Conservation (phyloP, 2,888 invertebrate genomes). For the Pherbina coryleti region DNA sequence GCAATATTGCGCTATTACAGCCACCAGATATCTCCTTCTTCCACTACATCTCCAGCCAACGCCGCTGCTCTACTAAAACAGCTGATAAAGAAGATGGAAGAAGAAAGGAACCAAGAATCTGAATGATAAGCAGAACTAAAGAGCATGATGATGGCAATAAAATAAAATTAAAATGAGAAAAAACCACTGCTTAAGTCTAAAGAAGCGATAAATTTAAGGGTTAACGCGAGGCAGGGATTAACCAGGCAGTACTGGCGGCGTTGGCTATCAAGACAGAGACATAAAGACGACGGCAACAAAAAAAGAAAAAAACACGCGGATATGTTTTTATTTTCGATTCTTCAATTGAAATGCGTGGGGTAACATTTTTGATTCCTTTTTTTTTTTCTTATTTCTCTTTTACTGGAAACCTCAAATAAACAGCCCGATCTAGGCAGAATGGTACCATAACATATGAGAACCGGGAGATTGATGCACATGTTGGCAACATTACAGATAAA, state of each 20-base stretch:
- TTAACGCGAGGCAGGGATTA: slow-evolving; percentile 4
- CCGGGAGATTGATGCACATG: too few species aligned
- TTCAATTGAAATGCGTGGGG: slow-evolving; percentile 9
- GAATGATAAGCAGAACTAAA: background rate
- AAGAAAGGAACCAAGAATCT: background rate
- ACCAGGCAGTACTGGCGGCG: background rate
- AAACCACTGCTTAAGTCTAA: background rate
- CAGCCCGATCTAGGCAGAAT: background rate
- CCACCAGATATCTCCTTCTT: background rate
- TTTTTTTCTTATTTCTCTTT: background rate
- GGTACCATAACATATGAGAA: background rate
- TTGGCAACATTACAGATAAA: background rate
- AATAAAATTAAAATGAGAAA: background rate
- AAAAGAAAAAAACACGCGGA: background rate
- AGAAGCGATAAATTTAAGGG: slow-evolving; percentile 13
- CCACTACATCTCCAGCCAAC: background rate
- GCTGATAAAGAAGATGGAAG: background rate
- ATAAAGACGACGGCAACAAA: background rate
- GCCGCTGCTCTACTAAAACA: background rate
- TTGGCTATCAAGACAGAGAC: background rate
- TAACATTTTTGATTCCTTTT: background rate
- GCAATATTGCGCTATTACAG: background rate
- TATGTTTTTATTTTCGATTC: background rate
- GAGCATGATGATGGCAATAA: background rate
- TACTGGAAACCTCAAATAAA: background rate